Base-by-base conservation (phyloP, 1,140 invertebrate species). In the Hydropsyche tenuis region DNA sequence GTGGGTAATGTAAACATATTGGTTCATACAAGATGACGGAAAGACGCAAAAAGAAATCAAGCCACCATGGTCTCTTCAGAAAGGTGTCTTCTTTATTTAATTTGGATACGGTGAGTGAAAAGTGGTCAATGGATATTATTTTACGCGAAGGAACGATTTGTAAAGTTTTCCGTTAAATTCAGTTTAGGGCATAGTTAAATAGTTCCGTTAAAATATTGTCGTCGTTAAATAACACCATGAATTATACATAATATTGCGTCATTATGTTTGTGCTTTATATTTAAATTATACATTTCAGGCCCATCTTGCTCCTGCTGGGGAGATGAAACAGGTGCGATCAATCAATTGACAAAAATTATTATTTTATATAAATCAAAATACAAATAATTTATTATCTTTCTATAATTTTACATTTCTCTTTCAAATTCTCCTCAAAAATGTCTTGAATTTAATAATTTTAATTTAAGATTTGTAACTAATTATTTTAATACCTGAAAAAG, bases 31-130 rank as follows among this genome's bases (percentile, higher is more conserved):
- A 81, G 82, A 93, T 93, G 92, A 92, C 91, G 79, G 90, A 90
- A 78, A 87, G 91, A 83, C 88, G 90, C 82, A 92, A 92, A 87
- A 90, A 90, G 85, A 88, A 89, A 82, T 85, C 87, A 82, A 89
- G 90, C 81, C 89, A 91, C 82, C 90, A 92, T 85, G 90, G 90
- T 82, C 93, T 94, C 83, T 90, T 94, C 80, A 93, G 92, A 85
- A 94, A 93, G 87, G 92, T 94, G 75, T 93, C 92, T 78, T 93
- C 92, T 74, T 86, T 94, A 79, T 93, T 94, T 86, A 93, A 92
- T 87, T 88, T 94, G 84, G 92, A 94, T 81, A 90, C 89, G 90
- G 92, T 91, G 87, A 91, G 88, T 85, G 79, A 79, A 56, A 42
- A 68, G 48, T 70, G 68, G 16, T 70, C n/a, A 25, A 23, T 14